Evolutionary conservation across 2,113 vertebrate species (phyloP).

Genomic region (Chloropsis hardwickii): DNA sequence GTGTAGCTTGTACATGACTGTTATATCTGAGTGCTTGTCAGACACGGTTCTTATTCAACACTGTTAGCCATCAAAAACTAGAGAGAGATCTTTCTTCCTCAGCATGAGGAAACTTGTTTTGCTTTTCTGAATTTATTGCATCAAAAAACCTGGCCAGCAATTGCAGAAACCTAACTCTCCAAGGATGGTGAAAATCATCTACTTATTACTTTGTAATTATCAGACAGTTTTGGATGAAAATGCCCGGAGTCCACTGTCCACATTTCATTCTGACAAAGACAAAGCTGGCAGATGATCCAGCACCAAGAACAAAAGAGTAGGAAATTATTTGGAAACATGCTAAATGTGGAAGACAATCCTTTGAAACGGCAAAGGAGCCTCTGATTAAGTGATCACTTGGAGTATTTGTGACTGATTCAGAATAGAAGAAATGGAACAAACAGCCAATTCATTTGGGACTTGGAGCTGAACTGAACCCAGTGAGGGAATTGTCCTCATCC

Average conservation of each 20-base stretch:
- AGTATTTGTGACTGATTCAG: background rate
- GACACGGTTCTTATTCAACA: background rate
- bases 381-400: slow-evolving; percentile 16
- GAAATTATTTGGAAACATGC: slow-evolving; percentile 35
- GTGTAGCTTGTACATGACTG: background rate
- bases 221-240: slow-evolving; percentile 54
- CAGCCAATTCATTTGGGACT: background rate
- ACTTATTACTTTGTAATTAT: slow-evolving; percentile 64
- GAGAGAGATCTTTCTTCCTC: background rate
- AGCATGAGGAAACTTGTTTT: slow-evolving; percentile 45
- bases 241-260: background rate
- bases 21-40: background rate
- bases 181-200: slow-evolving; percentile 37
- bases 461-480: background rate
- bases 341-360: slow-evolving; percentile 40
- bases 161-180: slow-evolving; percentile 29
- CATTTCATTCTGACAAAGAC: slow-evolving; percentile 57
- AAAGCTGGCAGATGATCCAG: slow-evolving; percentile 38
- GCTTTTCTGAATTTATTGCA: slow-evolving; percentile 3
- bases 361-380: slow-evolving; percentile 15
- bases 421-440: slow-evolving; percentile 23
- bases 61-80: background rate
- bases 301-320: slow-evolving; percentile 36
- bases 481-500: background rate
- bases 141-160: slow-evolving; percentile 22